Base-by-base conservation (phyloP, 2,113 vertebrate species). In the Lipotes vexillifer region DNA sequence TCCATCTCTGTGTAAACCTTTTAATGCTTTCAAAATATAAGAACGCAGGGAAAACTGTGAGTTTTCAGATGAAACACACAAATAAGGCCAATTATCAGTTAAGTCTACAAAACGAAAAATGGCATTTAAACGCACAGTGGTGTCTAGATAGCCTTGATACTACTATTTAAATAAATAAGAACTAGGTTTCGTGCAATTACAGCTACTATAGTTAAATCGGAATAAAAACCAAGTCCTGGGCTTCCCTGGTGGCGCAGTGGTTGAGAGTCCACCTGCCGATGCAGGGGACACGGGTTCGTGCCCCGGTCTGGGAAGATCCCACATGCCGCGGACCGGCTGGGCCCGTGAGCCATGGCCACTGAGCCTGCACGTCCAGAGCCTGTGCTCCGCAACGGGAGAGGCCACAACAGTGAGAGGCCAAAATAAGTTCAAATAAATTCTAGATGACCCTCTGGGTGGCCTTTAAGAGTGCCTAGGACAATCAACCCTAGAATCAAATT, bases 11-110 rank as follows among this genome's bases (percentile, higher is more conserved):
- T 65, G 5, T 74, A 94, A 93, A 85, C n/a, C 23, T 81, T 88
- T 89, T 63, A 88, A 95, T 68, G 27, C 57, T 61, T 88, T 94
- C 25, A 84, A 95, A 92, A 44, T 57, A 57, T 57, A 83, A 94
- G 9, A 82, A 96, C 77, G 63, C 15, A 17, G 41, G 36, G 44
- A 90, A 97, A 78, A 92, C 31, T 52, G 27, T 38, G 29, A 86
- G 63, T 78, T 72, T 95, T 95, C 55, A 93, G 13, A 83, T 88
- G 9, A 94, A 97, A 83, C 12, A 93, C 59, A 75, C 27, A 87
- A 96, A 57, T 68, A 84, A 90, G 38, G 31, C 61, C 33, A 78
- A 91, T 82, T 90, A 87, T 86, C 25, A 94, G 6, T 94, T 36
- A 66, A 57, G 5, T 90, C 61, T 85, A 88, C 29, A 93, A 95